These are phyloP conservation scores for Propithecus coquereli DNA, from an alignment of 2,113 vertebrate species.

Conservation along the genomic window DNA sequence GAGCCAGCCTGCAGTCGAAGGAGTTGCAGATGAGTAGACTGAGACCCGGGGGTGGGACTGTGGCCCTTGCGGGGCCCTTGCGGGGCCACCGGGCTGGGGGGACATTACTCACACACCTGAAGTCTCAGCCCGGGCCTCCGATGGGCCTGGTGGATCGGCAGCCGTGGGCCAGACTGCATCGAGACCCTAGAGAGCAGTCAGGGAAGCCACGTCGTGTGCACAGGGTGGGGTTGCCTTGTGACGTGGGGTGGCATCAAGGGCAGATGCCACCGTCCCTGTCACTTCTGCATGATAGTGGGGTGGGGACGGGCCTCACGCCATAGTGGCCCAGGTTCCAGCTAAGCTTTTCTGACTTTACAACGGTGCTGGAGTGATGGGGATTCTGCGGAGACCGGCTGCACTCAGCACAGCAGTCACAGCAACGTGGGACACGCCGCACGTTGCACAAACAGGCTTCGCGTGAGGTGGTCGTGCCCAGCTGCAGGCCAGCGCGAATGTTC, in stretches of 20 bases:
- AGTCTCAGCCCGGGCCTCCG: neutral
- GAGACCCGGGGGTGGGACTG: neutral
- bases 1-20: neutral
- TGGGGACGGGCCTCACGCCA: rapidly evolving
- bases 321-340: neutral
- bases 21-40: neutral
- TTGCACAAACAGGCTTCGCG: neutral
- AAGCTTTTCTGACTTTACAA: neutral
- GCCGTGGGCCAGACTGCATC: neutral
- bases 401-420: too few relatives aligned
- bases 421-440: neutral
- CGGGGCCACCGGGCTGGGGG: rapidly evolving
- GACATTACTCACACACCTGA: rapidly evolving
- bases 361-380: neutral
- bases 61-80: rapidly evolving
- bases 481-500: neutral
- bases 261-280: neutral
- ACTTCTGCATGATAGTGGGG: rapidly evolving
- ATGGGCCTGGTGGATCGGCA: rapidly evolving
- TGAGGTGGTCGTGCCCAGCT: neutral
- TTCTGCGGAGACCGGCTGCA: neutral
- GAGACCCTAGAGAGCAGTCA: rapidly evolving
- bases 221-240: rapidly evolving
- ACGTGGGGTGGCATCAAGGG: rapidly evolving
- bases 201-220: rapidly evolving